Conservation (phyloP, 2,888 invertebrate species). For the Calliphora vomitoria region DNA sequence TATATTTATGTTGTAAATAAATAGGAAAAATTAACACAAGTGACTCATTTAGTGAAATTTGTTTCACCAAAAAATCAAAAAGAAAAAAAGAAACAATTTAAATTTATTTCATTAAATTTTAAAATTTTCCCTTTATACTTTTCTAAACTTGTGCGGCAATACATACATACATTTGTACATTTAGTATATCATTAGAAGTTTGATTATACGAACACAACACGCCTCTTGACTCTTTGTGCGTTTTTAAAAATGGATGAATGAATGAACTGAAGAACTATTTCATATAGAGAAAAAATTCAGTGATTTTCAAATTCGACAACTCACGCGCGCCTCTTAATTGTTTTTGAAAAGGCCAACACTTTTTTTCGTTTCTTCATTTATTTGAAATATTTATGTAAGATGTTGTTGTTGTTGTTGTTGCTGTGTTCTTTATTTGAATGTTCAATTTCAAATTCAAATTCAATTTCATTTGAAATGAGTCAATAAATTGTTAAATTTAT, state of each 20-base stretch:
- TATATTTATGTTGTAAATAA: slow-evolving; percentile 30
- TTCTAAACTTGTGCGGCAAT: slow-evolving; percentile 4
- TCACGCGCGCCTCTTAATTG: slow-evolving; percentile 65
- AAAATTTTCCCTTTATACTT: slow-evolving; percentile 29
- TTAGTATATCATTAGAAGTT: slow-evolving; percentile 32
- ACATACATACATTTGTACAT: not conserved
- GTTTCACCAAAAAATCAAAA: slow-evolving; percentile 23
- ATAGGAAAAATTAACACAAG: slow-evolving; percentile 61
- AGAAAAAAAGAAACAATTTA: slow-evolving; percentile 9
- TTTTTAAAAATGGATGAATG: not conserved
- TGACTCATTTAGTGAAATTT: slow-evolving; percentile 64
- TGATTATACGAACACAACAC: slow-evolving; percentile 29
- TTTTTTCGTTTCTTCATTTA: slow-evolving; percentile 10
- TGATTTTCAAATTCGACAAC: slow-evolving; percentile 45
- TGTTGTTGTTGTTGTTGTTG: slow-evolving; percentile 1
- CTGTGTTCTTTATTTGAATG: slow-evolving; percentile 28
- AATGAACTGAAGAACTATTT: slow-evolving; percentile 53
- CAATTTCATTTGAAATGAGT: slow-evolving; percentile 64
- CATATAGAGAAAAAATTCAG: not conserved
- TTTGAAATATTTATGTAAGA: slow-evolving; percentile 47
- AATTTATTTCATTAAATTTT: slow-evolving; percentile 49
- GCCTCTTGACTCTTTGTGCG: slow-evolving; percentile 65
- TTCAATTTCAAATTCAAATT: slow-evolving; percentile 42
- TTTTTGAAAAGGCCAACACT: slow-evolving; percentile 68
- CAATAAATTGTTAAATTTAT: slow-evolving; percentile 76